A percentile compares a stretch with the other conserved stretches of the same genome.
Conservation (phyloP, 2,888 invertebrate genomes). For the Leptinotarsa rubiginosa region DNA sequence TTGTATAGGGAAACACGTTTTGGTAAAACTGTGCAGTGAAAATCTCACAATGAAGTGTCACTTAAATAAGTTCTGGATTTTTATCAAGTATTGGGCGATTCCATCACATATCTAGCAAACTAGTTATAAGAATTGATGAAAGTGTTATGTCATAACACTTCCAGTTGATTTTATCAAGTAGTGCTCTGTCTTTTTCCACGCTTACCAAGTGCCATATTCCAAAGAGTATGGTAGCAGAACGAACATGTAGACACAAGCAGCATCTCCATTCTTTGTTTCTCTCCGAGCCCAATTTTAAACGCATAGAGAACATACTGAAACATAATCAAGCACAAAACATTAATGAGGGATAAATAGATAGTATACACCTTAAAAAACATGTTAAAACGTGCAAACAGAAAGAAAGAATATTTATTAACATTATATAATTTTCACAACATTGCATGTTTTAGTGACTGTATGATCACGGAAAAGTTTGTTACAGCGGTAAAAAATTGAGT, state of each 20-base stretch:
- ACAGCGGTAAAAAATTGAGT: too few species aligned
- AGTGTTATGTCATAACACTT: neutral
- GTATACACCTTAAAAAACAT: neutral
- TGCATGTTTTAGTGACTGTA: too few species aligned
- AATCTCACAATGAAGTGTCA: too few species aligned
- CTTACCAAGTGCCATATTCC: conserved; percentile 89
- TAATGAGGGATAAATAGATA: neutral
- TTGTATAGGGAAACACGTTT: too few species aligned
- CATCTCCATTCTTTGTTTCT: conserved; percentile 82
- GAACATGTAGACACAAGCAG: conserved; percentile 85
- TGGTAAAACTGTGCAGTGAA: too few species aligned
- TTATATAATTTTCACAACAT: too few species aligned
- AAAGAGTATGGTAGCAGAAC: conserved; percentile 83
- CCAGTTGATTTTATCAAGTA: neutral
- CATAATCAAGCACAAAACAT: neutral
- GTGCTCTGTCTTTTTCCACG: conserved; percentile 38
- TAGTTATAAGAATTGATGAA: too few species aligned
- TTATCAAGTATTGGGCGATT: too few species aligned
- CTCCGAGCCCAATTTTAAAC: conserved; percentile 75
- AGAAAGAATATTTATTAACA: too few species aligned
- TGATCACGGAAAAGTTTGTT: too few species aligned
- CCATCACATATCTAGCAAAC: too few species aligned
- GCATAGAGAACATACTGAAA: conserved; percentile 70
- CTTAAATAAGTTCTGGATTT: too few species aligned
- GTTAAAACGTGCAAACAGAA: neutral